Percentiles rank a stretch among this genome's conserved stretches.
These are phyloP conservation scores for Latrodectus elegans DNA, from an alignment of 2,888 invertebrate genomes.

Conservation along the genomic window DNA sequence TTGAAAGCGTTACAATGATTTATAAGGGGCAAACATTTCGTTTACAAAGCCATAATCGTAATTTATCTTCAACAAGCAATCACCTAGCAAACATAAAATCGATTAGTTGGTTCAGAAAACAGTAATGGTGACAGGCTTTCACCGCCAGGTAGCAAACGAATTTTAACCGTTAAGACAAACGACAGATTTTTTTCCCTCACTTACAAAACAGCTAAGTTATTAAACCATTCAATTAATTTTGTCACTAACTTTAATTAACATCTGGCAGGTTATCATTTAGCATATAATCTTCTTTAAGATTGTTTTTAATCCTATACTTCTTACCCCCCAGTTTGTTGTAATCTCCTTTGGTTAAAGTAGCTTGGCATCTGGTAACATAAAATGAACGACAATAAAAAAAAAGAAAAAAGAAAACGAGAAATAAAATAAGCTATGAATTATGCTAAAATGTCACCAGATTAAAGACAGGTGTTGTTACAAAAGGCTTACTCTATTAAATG, in stretches of 20 bases:
- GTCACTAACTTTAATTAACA: conserved; percentile 60
- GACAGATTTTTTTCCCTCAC: neutral
- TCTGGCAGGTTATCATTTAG: conserved; percentile 59
- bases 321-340: neutral
- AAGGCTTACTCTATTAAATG: conserved; percentile 13
- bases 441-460: conserved; percentile 22
- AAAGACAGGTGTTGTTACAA: conserved; percentile 11
- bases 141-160: neutral
- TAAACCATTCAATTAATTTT: conserved; percentile 28
- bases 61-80: neutral
- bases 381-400: neutral
- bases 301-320: conserved; percentile 3
- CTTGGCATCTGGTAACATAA: conserved; percentile 1
- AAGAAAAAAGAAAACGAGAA: neutral
- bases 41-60: no score
- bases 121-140: neutral
- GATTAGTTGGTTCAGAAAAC: neutral
- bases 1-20: no score
- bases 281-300: conserved; percentile 1
- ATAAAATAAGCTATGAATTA: conserved; percentile 2
- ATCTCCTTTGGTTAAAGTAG: neutral
- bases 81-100: neutral
- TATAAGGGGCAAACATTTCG: no score
- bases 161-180: neutral
- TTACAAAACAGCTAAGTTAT: conserved; percentile 23